These are phyloP conservation scores for Teleogryllus occipitalis DNA, from an alignment of 1,140 invertebrate genomes.

Conservation along the genomic window DNA sequence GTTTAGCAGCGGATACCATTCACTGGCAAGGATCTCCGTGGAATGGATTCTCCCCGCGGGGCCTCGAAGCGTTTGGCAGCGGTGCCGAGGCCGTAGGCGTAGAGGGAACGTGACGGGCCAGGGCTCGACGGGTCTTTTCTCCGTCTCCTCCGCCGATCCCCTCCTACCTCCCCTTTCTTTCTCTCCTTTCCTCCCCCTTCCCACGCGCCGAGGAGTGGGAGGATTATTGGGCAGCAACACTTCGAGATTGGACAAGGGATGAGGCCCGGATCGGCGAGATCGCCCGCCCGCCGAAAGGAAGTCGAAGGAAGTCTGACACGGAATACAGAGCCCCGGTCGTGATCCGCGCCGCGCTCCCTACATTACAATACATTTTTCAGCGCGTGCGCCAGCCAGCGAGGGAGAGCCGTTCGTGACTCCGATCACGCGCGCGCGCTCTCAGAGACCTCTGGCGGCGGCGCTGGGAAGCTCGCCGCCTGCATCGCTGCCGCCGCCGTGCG, in stretches of 20 bases:
- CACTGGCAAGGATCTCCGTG: too few species aligned
- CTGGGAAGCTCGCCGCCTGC: not conserved
- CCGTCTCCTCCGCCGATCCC: not conserved
- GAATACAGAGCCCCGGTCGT: not conserved
- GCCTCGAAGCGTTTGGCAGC: too few species aligned
- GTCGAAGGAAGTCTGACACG: not conserved
- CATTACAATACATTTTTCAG: not conserved
- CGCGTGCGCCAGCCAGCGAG: not conserved
- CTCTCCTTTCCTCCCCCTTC: not conserved
- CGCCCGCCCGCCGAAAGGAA: not conserved
- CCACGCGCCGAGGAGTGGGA: not conserved
- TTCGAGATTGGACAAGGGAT: not conserved
- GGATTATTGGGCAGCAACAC: not conserved
- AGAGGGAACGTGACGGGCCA: too few species aligned
- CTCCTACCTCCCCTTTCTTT: not conserved
- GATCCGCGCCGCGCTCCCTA: not conserved
- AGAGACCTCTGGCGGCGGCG: not conserved
- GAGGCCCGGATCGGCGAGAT: not conserved
- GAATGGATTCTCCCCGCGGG: too few species aligned
- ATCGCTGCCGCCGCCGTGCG: too few species aligned
- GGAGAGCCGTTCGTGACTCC: not conserved
- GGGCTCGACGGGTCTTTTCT: not conserved
- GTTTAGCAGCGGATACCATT: too few species aligned
- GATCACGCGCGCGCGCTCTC: not conserved
- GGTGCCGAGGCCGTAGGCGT: too few species aligned